These are phyloP conservation scores for Drosophila oshimai DNA, from an alignment of 1,140 invertebrate species.

Conservation along the genomic window DNA sequence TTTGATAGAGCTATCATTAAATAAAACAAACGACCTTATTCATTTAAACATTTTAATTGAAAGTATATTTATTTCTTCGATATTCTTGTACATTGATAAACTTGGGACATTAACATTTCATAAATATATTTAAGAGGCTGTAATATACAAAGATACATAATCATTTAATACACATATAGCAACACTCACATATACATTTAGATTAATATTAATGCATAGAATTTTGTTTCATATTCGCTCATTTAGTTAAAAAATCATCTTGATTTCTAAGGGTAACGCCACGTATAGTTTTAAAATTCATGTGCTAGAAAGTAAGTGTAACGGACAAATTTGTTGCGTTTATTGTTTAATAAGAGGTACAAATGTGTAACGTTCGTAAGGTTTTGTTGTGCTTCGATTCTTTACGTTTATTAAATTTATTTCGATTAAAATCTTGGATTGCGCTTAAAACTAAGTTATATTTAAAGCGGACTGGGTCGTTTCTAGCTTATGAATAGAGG, in stretches of 20 bases:
- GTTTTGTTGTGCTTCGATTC: slow-evolving; percentile 21
- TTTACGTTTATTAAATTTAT: slow-evolving; percentile 29
- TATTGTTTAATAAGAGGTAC: slow-evolving; percentile 57
- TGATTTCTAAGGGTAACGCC: neutral
- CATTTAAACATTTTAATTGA: slow-evolving; percentile 61
- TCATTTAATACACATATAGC: slow-evolving; percentile 71
- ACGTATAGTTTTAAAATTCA: slow-evolving; percentile 28
- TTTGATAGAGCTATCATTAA: too few species aligned
- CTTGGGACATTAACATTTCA: slow-evolving; percentile 55
- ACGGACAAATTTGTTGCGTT: slow-evolving; percentile 50
- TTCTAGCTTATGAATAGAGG: slow-evolving; percentile 27
- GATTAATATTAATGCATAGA: slow-evolving; percentile 39
- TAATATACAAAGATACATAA: slow-evolving; percentile 44
- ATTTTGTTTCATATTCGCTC: slow-evolving; percentile 12
- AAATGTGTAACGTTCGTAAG: slow-evolving; percentile 57
- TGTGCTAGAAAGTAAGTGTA: slow-evolving; percentile 60
- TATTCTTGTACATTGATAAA: slow-evolving; percentile 62
- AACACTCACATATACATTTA: slow-evolving; percentile 70
- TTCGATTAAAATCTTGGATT: slow-evolving; percentile 41
- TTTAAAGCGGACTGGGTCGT: slow-evolving; percentile 49
- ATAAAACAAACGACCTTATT: neutral
- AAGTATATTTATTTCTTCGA: slow-evolving; percentile 58
- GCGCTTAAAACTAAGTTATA: slow-evolving; percentile 55
- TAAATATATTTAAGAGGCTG: slow-evolving; percentile 52
- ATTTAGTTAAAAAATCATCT: slow-evolving; percentile 30